These are phyloP conservation scores for Papilio demoleus DNA, from an alignment of 2,888 invertebrate species.

Conservation along the genomic window DNA sequence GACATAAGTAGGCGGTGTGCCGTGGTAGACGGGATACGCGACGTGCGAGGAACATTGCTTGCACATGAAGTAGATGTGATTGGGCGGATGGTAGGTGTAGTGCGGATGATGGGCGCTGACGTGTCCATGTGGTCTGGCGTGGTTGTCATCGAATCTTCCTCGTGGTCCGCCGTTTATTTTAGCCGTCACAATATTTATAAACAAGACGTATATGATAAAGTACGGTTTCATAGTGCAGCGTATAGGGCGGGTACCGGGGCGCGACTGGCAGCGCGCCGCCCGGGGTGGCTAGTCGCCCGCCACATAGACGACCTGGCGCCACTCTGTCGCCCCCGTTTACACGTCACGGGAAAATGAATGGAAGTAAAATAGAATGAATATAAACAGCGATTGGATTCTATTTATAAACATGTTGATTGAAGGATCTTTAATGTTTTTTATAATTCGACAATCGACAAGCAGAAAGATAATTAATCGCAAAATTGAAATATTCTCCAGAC, in stretches of 20 bases:
- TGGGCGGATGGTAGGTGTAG: constrained; percentile 73
- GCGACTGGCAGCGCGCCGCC: constrained; percentile 64
- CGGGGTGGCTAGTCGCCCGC: constrained; percentile 62
- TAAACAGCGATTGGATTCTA: constrained; percentile 14
- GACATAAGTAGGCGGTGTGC: constrained; percentile 69
- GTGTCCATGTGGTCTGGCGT: constrained; percentile 47
- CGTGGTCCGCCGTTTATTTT: constrained; percentile 65
- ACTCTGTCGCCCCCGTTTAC: constrained; percentile 57
- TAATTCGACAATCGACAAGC: background rate
- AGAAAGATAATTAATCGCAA: background rate
- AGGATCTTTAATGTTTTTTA: background rate
- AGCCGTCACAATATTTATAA: constrained; percentile 52
- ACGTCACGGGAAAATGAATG: constrained; percentile 47
- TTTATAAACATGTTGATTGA: background rate
- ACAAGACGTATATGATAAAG: constrained; percentile 51
- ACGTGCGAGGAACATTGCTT: constrained; percentile 61
- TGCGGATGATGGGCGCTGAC: constrained; percentile 66
- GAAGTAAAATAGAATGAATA: constrained; percentile 29
- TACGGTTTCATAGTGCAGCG: constrained; percentile 65
- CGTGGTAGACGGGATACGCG: constrained; percentile 73
- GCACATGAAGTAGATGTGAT: constrained; percentile 65
- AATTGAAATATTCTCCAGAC: background rate
- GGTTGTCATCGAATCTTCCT: constrained; percentile 52
- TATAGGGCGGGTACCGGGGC: constrained; percentile 64
- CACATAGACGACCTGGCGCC: constrained; percentile 70